Evolutionary conservation across 2,888 invertebrate species (phyloP).

Genomic region (Ophraella communa): DNA sequence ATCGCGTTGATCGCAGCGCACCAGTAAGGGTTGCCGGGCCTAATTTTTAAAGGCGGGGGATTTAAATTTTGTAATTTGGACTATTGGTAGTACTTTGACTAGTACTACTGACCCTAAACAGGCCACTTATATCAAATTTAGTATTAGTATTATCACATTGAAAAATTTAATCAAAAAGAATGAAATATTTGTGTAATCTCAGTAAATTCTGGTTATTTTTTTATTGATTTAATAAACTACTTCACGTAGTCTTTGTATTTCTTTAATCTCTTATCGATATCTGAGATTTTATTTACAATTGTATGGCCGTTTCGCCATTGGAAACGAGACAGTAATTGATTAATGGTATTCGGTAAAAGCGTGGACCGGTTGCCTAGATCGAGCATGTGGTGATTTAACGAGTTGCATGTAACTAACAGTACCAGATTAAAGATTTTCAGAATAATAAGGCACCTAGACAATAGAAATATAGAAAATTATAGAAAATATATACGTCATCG

Average conservation of each 20-base stretch:
- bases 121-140: no score
- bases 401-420: neutral
- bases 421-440: neutral
- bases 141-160: no score
- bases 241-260: neutral
- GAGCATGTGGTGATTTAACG: neutral
- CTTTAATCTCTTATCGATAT: conserved; percentile 3
- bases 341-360: neutral
- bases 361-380: neutral
- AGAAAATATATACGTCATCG: no score
- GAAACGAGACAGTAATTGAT: conserved; percentile 2
- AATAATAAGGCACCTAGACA: neutral
- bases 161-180: no score
- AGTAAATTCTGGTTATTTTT: neutral
- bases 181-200: no score
- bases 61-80: no score
- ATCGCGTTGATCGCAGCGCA: no score
- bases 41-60: no score
- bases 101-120: no score
- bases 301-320: neutral
- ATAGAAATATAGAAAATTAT: no score
- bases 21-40: no score
- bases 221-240: neutral
- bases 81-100: no score
- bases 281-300: conserved; percentile 3